A percentile compares a stretch with the other conserved stretches of the same genome.
phyloP scores from a whole-genome alignment of 1,140 invertebrate species.

The Pollicipes pollicipes region DNA sequence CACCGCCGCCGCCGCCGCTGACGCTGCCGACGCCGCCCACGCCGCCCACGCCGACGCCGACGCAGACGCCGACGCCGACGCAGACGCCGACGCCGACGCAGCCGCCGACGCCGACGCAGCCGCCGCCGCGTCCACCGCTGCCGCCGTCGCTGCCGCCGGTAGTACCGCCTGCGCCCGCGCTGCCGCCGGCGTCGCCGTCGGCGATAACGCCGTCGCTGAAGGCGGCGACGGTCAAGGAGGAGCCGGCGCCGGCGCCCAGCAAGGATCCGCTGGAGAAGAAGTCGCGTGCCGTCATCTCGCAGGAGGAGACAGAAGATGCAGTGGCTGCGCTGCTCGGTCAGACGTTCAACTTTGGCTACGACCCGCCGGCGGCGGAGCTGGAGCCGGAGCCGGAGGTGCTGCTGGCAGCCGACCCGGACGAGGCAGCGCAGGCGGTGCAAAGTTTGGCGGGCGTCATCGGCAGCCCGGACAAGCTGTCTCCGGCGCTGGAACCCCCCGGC shows the following conservation, averaged over 20 bases:
- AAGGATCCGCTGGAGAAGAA: background rate
- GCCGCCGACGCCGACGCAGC: background rate
- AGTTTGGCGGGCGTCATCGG: background rate
- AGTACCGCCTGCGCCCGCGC: too few relatives aligned
- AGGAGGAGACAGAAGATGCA: conserved; percentile 80
- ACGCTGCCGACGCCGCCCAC: too few relatives aligned
- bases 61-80: background rate
- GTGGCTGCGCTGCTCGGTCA: conserved; percentile 52
- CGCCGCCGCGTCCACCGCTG: too few relatives aligned
- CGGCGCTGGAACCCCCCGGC: background rate
- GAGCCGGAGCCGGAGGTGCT: background rate
- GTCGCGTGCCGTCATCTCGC: conserved; percentile 61
- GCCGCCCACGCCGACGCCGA: background rate
- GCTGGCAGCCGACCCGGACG: background rate
- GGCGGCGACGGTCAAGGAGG: background rate
- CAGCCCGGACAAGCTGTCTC: background rate
- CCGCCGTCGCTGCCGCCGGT: too few relatives aligned
- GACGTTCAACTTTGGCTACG: background rate
- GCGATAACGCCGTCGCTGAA: too few relatives aligned
- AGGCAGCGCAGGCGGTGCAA: background rate
- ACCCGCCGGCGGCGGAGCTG: background rate
- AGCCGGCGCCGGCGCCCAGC: background rate
- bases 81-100: background rate
- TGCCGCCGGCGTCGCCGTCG: too few relatives aligned
- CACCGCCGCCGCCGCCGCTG: too few relatives aligned